phyloP scores from a whole-genome alignment of 2,113 vertebrate species.

The Protobothrops flavoviridis region DNA sequence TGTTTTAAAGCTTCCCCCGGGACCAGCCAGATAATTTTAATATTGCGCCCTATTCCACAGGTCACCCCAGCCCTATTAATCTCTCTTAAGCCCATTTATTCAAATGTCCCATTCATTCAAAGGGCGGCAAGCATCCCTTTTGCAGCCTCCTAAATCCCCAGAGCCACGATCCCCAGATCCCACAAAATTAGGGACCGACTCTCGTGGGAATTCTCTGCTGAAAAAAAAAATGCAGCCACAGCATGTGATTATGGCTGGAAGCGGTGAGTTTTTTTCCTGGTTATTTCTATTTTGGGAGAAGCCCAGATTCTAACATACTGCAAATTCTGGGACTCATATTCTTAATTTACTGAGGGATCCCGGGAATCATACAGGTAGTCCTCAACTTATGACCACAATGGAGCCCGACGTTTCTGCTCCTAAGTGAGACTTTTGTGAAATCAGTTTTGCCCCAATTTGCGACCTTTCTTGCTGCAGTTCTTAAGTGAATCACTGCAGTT shows the following conservation, averaged over 20 bases:
- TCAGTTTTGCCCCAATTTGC: background rate
- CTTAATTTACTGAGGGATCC: background rate
- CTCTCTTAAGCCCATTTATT: background rate
- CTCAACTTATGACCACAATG: background rate
- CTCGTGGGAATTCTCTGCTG: background rate
- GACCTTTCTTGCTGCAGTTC: background rate
- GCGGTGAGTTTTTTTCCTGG: fast-evolving
- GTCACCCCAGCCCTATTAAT: background rate
- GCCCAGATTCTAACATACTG: background rate
- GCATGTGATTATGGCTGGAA: background rate
- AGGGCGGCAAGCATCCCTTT: background rate
- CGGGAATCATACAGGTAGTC: background rate
- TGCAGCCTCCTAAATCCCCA: background rate
- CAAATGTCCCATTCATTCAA: background rate
- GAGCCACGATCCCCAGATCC: background rate
- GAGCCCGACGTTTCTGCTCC: background rate
- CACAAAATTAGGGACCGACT: background rate
- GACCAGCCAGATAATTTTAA: background rate
- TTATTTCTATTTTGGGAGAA: background rate
- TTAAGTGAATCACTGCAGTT: background rate
- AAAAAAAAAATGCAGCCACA: background rate
- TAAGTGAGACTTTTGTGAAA: no score
- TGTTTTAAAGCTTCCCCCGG: background rate
- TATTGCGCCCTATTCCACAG: background rate
- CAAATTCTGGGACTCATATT: background rate